A percentile compares a stretch with the other conserved stretches of the same genome.
Conservation (phyloP, 2,888 invertebrate genomes). For the Drosophila phalerata region DNA sequence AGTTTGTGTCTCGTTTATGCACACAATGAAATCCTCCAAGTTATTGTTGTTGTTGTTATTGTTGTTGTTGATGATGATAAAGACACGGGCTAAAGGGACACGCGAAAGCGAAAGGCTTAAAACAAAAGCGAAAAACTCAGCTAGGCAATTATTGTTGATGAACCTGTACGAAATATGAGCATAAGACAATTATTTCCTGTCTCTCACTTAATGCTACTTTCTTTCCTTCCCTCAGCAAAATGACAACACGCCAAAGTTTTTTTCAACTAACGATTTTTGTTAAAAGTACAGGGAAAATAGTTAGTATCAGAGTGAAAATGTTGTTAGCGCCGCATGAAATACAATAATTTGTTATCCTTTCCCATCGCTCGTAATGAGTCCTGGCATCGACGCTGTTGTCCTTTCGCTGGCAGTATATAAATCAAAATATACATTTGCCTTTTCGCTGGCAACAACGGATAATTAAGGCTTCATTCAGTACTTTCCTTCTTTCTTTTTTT, state of each 20-base stretch:
- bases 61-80: conserved; percentile 32
- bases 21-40: conserved; percentile 24
- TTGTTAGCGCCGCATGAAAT: conserved; percentile 46
- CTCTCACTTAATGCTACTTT: not conserved
- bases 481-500: not conserved
- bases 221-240: not conserved
- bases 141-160: conserved; percentile 76
- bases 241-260: conserved; percentile 43
- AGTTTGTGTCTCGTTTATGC: conserved; percentile 30
- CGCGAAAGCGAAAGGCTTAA: conserved; percentile 54
- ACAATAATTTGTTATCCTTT: conserved; percentile 56
- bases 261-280: conserved; percentile 2
- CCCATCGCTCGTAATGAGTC: conserved; percentile 13
- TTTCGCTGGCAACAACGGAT: conserved; percentile 41
- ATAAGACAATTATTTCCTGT: conserved; percentile 27
- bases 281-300: conserved; percentile 13
- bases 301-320: conserved; percentile 10
- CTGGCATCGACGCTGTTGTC: conserved; percentile 6
- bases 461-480: conserved; percentile 51
- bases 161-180: conserved; percentile 53
- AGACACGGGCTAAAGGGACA: conserved; percentile 31
- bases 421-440: conserved; percentile 49
- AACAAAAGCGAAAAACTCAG: conserved; percentile 23
- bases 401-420: conserved; percentile 41
- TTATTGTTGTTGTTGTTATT: conserved; percentile 29